These are phyloP conservation scores for Drosophila burlai DNA, from an alignment of 1,140 invertebrate genomes.

Conservation along the genomic window DNA sequence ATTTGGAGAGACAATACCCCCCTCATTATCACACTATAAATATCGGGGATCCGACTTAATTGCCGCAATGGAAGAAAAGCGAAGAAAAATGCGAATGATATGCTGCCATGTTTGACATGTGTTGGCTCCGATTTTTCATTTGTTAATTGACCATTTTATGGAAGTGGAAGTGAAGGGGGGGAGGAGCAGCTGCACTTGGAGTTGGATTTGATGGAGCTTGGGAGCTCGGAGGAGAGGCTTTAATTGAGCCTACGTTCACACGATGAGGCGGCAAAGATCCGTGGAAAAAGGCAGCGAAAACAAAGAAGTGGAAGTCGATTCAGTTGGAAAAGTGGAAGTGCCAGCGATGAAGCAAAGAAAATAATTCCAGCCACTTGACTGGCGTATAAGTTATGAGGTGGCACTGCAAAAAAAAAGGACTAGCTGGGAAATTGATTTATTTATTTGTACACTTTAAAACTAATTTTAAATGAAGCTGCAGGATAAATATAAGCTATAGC, in stretches of 20 bases:
- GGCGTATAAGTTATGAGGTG: slow-evolving; percentile 19
- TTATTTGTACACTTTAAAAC: too few species aligned
- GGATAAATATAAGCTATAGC: too few species aligned
- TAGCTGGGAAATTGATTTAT: neutral
- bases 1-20: slow-evolving; percentile 6
- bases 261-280: slow-evolving; percentile 32
- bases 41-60: slow-evolving; percentile 20
- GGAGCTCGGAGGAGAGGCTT: slow-evolving; percentile 3
- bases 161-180: neutral
- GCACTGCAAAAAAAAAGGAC: neutral
- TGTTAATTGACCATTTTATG: slow-evolving; percentile 56
- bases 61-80: slow-evolving; percentile 9
- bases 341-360: slow-evolving; percentile 20
- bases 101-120: slow-evolving; percentile 48
- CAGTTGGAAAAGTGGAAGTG: slow-evolving; percentile 50
- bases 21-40: slow-evolving; percentile 48
- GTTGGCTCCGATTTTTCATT: slow-evolving; percentile 53
- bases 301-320: slow-evolving; percentile 72
- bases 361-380: slow-evolving; percentile 46
- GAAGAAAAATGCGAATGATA: slow-evolving; percentile 34
- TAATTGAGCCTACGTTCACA: slow-evolving; percentile 55
- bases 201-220: neutral
- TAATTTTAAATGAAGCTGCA: too few species aligned
- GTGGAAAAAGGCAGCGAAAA: slow-evolving; percentile 51
- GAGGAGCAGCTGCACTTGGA: neutral